Evolutionary conservation across 2,888 invertebrate species (phyloP).

Genomic region (Listrodromus nycthemerus): DNA sequence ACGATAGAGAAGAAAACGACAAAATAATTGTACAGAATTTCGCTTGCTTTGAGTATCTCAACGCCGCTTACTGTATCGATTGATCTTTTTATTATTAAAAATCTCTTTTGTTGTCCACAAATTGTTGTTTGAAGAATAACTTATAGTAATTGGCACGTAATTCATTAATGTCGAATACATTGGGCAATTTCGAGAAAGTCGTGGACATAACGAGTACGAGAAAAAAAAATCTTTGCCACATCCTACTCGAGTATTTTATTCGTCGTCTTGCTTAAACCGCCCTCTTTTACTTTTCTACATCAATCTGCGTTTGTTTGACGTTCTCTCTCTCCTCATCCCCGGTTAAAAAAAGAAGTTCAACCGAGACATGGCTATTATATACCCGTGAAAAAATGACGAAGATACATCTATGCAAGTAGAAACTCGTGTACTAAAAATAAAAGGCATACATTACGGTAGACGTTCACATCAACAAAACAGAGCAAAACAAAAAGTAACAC

Average conservation of each 20-base stretch:
- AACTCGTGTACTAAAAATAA: constrained; percentile 57
- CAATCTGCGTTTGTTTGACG: constrained; percentile 66
- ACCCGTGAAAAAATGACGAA: constrained; percentile 55
- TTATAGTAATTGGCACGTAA: constrained; percentile 46
- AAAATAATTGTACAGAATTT: constrained; percentile 63
- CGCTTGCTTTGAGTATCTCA: constrained; percentile 65
- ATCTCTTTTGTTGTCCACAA: constrained; percentile 53
- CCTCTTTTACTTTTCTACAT: constrained; percentile 60
- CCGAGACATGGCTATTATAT: constrained; percentile 53
- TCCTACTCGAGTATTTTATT: constrained; percentile 10
- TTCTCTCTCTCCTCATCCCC: constrained; percentile 65
- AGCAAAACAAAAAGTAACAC: constrained; percentile 49
- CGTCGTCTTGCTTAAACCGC: constrained; percentile 17
- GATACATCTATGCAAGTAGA: constrained; percentile 51
- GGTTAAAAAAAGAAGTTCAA: constrained; percentile 33
- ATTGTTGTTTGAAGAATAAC: constrained; percentile 55
- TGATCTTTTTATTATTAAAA: constrained; percentile 14
- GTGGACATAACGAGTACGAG: constrained; percentile 40
- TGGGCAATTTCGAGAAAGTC: constrained; percentile 22
- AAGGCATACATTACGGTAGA: constrained; percentile 67
- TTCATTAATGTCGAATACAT: constrained; percentile 4
- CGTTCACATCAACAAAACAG: constrained; percentile 61
- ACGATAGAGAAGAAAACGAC: constrained; percentile 65
- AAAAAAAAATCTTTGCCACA: constrained; percentile 15
- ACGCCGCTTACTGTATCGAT: constrained; percentile 55